Base-by-base conservation (phyloP, 2,113 vertebrate genomes). In the Anguilla rostrata region DNA sequence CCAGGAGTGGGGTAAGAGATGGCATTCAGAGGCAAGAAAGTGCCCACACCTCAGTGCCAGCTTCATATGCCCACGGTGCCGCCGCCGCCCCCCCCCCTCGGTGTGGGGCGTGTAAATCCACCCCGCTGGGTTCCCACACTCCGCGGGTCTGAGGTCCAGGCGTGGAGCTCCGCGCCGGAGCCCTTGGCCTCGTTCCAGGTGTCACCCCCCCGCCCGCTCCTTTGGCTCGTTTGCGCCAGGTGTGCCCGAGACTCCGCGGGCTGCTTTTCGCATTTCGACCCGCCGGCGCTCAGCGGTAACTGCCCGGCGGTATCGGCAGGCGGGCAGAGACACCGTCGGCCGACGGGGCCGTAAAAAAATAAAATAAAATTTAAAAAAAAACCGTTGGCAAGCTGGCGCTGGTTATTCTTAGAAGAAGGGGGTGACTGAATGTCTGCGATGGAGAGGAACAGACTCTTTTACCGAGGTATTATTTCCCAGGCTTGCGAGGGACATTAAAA, bases 351-450 rank as follows among this genome's bases (percentile, higher is more conserved):
- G 89, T 84, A 34, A 34, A 34, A 0, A 34, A 34, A 34, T 34
- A 34, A 34, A 34, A 34, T 34, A 34, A 34, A 34, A 34, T 34
- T 34, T 34, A 34, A 34, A 34, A 34, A 91, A 90, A 85, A 84
- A 84, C 57, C 87, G 87, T 91, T 93, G 92, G 92, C 94, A 89
- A 88, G 89, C 71, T 83, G 84, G 88, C 81, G 84, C 87, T 89
- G 89, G 90, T 92, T 93, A 94, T 94, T 95, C 92, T 94, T 94
- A 93, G 91, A 93, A 90, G 90, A 93, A 92, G 86, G 94, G 93
- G 94, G 93, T 95, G 94, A 95, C 94, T 94, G 93, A 95, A 95
- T 92, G 94, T 95, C 94, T 96, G 93, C 95, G 91, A 94, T 91
- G 83, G 89, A 90, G 84, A 84, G 87, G 89, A 91, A 90, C 88